phyloP scores from a whole-genome alignment of 2,113 vertebrate species.

The Hydrolagus affinis region DNA sequence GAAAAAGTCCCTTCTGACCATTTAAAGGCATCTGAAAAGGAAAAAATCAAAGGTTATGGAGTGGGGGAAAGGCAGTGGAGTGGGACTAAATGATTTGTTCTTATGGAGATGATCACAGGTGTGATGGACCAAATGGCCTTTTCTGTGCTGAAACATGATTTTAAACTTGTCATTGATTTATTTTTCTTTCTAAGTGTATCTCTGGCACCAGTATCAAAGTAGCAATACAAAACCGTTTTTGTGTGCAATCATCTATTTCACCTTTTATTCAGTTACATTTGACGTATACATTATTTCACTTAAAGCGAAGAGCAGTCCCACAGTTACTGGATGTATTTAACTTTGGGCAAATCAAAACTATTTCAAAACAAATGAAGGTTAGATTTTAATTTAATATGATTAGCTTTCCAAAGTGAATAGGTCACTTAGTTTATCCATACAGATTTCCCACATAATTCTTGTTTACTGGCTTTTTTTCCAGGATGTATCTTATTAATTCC shows the following conservation, averaged over 20 bases:
- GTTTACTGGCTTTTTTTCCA: slow-evolving; percentile 42
- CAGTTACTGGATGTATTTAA: neutral
- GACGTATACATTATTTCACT: neutral
- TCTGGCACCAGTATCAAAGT: no score
- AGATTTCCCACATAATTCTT: neutral
- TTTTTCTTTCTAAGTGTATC: no score
- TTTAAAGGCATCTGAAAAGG: no score
- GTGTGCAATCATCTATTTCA: neutral
- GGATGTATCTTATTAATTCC: slow-evolving; percentile 94
- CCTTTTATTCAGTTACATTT: neutral
- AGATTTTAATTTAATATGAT: neutral
- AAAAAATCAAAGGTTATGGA: no score
- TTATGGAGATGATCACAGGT: no score
- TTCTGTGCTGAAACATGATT: no score
- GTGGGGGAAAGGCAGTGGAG: no score
- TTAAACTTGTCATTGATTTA: no score
- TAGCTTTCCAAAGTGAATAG: neutral
- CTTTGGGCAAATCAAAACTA: neutral
- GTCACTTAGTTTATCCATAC: neutral
- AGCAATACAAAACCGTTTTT: no score
- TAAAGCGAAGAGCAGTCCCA: neutral
- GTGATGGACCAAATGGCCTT: no score
- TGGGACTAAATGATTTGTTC: no score
- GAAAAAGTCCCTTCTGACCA: no score
- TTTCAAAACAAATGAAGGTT: neutral